A percentile compares a stretch with the other conserved stretches of the same genome.
phyloP scores from a whole-genome alignment of 92 coral and sea anemone species.

The Siderastrea siderea region DNA sequence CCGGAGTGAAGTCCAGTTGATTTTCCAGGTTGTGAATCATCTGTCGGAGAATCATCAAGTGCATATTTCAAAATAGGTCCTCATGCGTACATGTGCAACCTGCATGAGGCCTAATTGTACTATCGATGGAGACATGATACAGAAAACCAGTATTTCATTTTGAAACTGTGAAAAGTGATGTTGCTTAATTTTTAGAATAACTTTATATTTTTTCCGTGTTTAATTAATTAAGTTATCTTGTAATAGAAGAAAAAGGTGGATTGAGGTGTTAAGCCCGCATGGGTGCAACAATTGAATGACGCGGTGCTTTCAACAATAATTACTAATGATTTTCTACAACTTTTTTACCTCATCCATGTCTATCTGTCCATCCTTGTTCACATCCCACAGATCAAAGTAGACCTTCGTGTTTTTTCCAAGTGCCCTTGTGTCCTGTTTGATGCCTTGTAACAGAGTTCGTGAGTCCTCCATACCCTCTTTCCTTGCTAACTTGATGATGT shows the following conservation, averaged over 20 bases:
- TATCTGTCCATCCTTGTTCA: slow-evolving; percentile 62
- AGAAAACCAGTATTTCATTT: too few relatives aligned
- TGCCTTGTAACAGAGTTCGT: slow-evolving; percentile 70
- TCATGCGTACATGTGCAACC: too few relatives aligned
- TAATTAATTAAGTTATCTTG: not conserved
- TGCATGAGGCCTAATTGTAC: too few relatives aligned
- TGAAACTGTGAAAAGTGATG: too few relatives aligned
- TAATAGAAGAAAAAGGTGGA: not conserved
- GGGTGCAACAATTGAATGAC: too few relatives aligned
- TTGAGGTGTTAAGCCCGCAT: too few relatives aligned
- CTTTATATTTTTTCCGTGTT: not conserved
- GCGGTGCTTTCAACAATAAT: not conserved
- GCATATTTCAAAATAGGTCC: not conserved
- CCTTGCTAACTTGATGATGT: slow-evolving; percentile 78
- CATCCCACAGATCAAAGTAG: slow-evolving; percentile 78
- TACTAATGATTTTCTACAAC: not conserved
- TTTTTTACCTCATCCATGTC: slow-evolving; percentile 82
- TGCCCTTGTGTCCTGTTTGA: slow-evolving; percentile 62
- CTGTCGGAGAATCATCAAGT: slow-evolving; percentile 22
- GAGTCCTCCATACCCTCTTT: slow-evolving; percentile 85
- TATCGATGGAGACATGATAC: too few relatives aligned
- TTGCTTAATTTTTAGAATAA: too few relatives aligned
- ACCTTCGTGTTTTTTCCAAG: slow-evolving; percentile 67
- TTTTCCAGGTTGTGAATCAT: slow-evolving; percentile 74
- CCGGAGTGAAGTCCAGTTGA: slow-evolving; percentile 77